Evolutionary conservation across 2,113 vertebrate species (phyloP), one percentile per base, ranked within the genome.

Genomic region (Muscicapa adusta): DNA sequence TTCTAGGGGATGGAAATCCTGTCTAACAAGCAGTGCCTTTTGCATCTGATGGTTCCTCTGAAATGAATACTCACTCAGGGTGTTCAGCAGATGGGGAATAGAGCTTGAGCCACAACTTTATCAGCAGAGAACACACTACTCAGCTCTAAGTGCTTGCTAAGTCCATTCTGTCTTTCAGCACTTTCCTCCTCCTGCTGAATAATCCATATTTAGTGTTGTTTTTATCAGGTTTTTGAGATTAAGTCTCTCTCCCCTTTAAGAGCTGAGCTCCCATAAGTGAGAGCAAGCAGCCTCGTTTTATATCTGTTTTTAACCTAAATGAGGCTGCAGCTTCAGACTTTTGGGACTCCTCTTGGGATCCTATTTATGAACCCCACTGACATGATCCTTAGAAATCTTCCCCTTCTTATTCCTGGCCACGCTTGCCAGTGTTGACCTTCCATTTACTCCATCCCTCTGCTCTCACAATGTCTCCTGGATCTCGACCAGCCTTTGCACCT

Each of bases 171-270:
- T 85, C 93, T 96, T 91, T 93, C 92, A 96, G 57, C 91, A 81
- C 91, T 74, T 89, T 54, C 31, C 43, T 92, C 79, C 66, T 93
- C 72, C 92, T 77, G 71, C 43, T 56, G 75, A 93, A 76, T 40
- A 95, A 66, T 34, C 34, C 29, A 7, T 72, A 86, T 77, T 74
- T 91, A 66, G 29, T 58, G 92, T 54, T 60, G 26, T 42, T 80
- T 95, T 92, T 81, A 83, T 92, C 88, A 78, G 76, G 28, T 77
- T 94, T 82, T 71, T 34, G 72, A 93, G 68, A 86, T 92, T 73
- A 88, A 33, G 34, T 18, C 62, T 70, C 72, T 73, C 56, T 92
- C 76, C 68, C 63, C 70, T 88, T 67, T 63, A 26, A 82, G 83
- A 50, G 42, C 38, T 56, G 25, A 76, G 12, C 26, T 56, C 68